A percentile compares a stretch with the other conserved stretches of the same genome.
These are phyloP conservation scores for Coelinius sp. DNA, from an alignment of 2,888 invertebrate genomes.

Conservation along the genomic window DNA sequence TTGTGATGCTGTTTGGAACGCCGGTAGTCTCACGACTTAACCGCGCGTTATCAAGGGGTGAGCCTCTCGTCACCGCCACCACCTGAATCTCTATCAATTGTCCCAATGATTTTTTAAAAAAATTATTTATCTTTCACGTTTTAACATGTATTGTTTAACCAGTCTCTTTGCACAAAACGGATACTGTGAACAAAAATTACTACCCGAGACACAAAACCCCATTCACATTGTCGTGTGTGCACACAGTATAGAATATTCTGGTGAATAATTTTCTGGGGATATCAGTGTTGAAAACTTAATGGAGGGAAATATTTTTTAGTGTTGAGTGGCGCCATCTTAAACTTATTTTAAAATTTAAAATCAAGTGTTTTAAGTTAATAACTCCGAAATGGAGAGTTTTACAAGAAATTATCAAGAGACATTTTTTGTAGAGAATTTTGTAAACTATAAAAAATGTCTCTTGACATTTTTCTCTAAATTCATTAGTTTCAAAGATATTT, in stretches of 20 bases:
- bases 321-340: not conserved
- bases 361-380: too few species aligned
- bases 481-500: too few species aligned
- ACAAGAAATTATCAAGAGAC: too few species aligned
- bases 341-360: not conserved
- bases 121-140: not conserved
- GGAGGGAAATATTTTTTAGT: not conserved
- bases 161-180: constrained; percentile 2
- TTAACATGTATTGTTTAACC: not conserved
- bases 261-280: not conserved
- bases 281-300: not conserved
- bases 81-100: too few species aligned
- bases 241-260: not conserved
- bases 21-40: constrained; percentile 9
- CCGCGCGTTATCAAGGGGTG: constrained; percentile 4
- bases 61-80: constrained; percentile 13
- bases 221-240: not conserved
- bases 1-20: constrained; percentile 5
- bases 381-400: too few species aligned
- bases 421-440: too few species aligned
- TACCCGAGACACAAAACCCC: not conserved
- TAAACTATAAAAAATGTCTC: too few species aligned
- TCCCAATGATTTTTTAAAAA: not conserved
- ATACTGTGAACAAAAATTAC: not conserved
- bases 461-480: too few species aligned